These are phyloP conservation scores for Gavialis gangeticus DNA, from an alignment of 2,113 vertebrate genomes.

Conservation along the genomic window DNA sequence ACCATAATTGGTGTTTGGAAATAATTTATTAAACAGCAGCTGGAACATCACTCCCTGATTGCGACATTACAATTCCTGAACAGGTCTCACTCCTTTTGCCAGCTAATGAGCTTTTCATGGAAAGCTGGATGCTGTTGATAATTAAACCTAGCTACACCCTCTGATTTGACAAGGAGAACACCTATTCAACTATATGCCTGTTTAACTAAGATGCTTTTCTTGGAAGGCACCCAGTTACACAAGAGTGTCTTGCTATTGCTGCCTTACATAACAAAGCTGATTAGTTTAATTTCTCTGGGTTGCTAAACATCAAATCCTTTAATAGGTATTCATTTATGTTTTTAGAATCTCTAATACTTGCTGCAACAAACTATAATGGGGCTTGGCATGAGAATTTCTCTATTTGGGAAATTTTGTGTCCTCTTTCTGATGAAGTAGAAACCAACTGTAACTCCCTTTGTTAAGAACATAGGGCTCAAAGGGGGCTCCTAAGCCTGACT, in stretches of 20 bases:
- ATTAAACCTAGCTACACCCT: background rate
- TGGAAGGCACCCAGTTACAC: conserved; percentile 39
- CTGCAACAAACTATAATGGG: background rate
- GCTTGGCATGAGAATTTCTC: background rate
- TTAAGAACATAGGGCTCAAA: background rate
- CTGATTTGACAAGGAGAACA: background rate
- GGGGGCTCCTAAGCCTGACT: background rate
- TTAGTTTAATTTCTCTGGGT: conserved; percentile 1
- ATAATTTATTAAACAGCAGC: background rate
- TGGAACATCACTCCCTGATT: background rate
- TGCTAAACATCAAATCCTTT: conserved; percentile 31
- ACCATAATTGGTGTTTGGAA: background rate
- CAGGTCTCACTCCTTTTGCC: background rate
- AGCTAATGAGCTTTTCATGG: conserved; percentile 21
- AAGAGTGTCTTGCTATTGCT: conserved; percentile 31
- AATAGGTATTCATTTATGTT: background rate
- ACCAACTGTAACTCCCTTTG: background rate
- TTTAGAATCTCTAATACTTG: background rate
- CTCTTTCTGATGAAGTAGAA: background rate
- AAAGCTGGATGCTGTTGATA: conserved; percentile 22
- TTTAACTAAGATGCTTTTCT: conserved; percentile 8
- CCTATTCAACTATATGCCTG: background rate
- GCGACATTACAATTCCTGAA: background rate
- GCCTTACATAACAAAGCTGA: background rate
- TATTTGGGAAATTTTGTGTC: background rate